Base-by-base conservation (phyloP, 2,113 vertebrate species). In the Chloropsis hardwickii region DNA sequence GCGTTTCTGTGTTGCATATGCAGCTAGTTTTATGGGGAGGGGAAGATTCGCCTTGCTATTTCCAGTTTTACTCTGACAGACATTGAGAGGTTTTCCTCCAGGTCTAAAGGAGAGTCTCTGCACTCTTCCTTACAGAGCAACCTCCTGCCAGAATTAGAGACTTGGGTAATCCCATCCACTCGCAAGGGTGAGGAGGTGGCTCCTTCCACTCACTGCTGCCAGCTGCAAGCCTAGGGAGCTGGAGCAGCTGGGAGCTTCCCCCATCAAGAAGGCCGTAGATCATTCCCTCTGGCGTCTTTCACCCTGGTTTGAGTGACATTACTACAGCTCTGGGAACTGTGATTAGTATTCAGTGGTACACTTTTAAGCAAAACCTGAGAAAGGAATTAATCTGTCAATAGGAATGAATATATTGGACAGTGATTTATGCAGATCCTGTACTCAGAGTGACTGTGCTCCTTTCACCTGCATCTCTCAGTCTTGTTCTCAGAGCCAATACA, bases 311-410 rank as follows among this genome's bases (percentile, higher is more conserved):
- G 54, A 91, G 76, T 74, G 74, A 95, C 60, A 88, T 85, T 92
- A 61, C 45, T 74, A 47, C 77, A 74, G 81, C 70, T 95, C 81
- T 79, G 69, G 73, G 91, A 82, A 93, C 50, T 27, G 72, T 58
- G 97, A 96, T 98, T 98, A 98, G 97, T 96, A 98, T 98, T 98
- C 98, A 54, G 28, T 33, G 57, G 85, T 95, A 96, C 69, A 92
- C 88, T 95, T 97, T 97, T 97, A 96, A 97, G 95, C 76, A 96
- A 96, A 97, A 97, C 87, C 96, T 96, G 93, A 97, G 94, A 97
- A 97, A 98, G 95, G 96, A 97, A 97, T 98, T 97, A 97, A 97
- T 97, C 96, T 97, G 96, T 98, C 97, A 98, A 97, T 97, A 94
- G 93, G 89, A 97, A 96, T 97, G 95, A 97, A 97, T 96, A 92